A percentile compares a stretch with the other conserved stretches of the same genome.
These are phyloP conservation scores for Dryomyza anilis DNA, from an alignment of 2,888 invertebrate genomes.

Conservation along the genomic window DNA sequence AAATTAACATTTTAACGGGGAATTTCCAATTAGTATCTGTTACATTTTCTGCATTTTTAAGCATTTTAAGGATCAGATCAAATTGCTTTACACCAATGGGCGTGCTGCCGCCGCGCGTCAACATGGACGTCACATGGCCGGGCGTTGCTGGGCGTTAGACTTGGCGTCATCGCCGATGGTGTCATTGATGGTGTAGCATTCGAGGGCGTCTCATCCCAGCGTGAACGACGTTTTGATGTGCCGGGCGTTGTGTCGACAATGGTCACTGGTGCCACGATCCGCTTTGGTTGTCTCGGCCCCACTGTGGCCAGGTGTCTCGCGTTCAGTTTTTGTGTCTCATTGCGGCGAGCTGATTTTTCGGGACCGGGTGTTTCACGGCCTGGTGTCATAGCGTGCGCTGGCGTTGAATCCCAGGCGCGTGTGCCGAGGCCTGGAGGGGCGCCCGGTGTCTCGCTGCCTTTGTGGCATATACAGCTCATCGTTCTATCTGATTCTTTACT, in stretches of 20 bases:
- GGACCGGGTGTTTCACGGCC: conserved; percentile 86
- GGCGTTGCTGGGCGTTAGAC: conserved; percentile 77
- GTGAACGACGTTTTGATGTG: conserved; percentile 90
- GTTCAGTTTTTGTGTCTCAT: conserved; percentile 97
- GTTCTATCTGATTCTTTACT: too few relatives aligned
- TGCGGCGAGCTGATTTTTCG: conserved; percentile 79
- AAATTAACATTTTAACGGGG: too few relatives aligned
- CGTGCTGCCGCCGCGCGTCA: conserved; percentile 84
- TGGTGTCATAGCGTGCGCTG: conserved; percentile 89
- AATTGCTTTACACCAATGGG: conserved; percentile 89
- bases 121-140: conserved; percentile 69
- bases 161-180: conserved; percentile 69
- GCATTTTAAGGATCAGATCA: too few relatives aligned
- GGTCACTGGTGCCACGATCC: conserved; percentile 78
- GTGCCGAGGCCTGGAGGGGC: conserved; percentile 89
- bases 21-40: too few relatives aligned
- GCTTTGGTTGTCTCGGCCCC: conserved; percentile 99
- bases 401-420: conserved; percentile 96
- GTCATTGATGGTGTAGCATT: conserved; percentile 77
- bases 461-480: too few relatives aligned
- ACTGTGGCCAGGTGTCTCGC: conserved; percentile 96
- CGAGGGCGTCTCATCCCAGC: conserved; percentile 98
- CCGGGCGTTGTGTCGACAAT: conserved; percentile 94
- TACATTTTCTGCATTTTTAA: too few relatives aligned
- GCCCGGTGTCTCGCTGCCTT: conserved; percentile 80